Evolutionary conservation across 2,113 vertebrate species (phyloP).

Genomic region (Pogonocichla stellata): DNA sequence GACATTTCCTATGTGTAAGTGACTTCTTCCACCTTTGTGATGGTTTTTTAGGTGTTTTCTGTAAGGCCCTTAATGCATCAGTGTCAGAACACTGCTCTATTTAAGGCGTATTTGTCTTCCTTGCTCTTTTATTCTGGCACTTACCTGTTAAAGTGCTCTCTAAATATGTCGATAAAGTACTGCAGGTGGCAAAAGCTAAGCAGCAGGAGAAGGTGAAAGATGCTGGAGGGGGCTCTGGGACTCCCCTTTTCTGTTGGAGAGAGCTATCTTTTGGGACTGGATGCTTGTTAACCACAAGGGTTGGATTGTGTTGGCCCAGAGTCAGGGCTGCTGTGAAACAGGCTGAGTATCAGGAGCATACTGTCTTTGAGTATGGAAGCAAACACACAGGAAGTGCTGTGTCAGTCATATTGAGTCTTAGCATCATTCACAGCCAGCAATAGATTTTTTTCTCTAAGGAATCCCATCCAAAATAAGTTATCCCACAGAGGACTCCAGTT

Average conservation of each 20-base stretch:
- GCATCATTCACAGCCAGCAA: neutral
- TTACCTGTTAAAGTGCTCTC: neutral
- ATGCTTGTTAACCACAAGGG: neutral
- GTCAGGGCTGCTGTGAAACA: neutral
- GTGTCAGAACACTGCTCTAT: neutral
- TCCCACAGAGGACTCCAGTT: neutral
- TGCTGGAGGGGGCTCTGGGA: neutral
- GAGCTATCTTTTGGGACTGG: neutral
- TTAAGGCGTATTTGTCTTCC: neutral
- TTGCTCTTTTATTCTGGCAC: neutral
- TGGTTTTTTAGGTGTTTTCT: neutral
- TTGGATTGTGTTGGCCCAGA: neutral
- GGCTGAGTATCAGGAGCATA: neutral
- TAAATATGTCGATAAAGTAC: fast-evolving
- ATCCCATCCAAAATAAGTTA: neutral
- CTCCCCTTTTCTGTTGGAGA: neutral
- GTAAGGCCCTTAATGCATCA: neutral
- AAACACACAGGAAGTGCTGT: neutral
- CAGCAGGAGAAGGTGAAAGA: neutral
- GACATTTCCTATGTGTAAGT: neutral
- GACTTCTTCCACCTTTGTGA: neutral
- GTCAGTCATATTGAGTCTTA: neutral
- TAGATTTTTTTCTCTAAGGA: neutral
- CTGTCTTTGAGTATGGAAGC: neutral
- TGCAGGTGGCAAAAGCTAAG: neutral